Percentiles rank a stretch among this genome's conserved stretches.
Conservation (phyloP, 2,113 vertebrate species). For the Xiphophorus couchianus region DNA sequence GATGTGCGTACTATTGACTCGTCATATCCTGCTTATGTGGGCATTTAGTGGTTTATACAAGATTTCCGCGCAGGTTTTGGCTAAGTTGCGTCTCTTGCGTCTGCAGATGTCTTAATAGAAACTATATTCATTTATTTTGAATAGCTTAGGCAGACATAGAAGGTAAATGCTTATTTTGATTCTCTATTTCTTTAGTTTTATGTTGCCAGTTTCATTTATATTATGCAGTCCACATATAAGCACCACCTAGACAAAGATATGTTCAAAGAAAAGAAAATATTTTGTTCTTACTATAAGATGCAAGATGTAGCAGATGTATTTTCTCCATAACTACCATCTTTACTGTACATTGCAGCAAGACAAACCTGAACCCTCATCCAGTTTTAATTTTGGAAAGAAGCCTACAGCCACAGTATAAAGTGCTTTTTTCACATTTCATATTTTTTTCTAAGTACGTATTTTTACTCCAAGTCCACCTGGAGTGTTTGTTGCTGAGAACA, state of each 20-base stretch:
- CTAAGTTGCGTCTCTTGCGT: background rate
- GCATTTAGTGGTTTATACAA: background rate
- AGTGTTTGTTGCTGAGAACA: too few relatives aligned
- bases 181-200: background rate
- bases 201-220: too few relatives aligned
- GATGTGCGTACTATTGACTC: too few relatives aligned
- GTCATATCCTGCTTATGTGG: background rate
- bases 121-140: background rate
- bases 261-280: background rate
- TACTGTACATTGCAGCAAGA: background rate
- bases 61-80: background rate
- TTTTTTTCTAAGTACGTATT: too few relatives aligned
- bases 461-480: too few relatives aligned
- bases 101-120: background rate
- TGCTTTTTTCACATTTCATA: too few relatives aligned
- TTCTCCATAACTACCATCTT: background rate
- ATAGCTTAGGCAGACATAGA: background rate
- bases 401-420: too few relatives aligned
- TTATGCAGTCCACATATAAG: too few relatives aligned
- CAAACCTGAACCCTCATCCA: background rate
- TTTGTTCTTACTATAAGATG: background rate
- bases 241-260: background rate
- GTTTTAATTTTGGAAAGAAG: background rate
- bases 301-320: background rate
- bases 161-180: background rate